Conservation (phyloP, 2,888 invertebrate genomes). For the Lithophane semibrunnea region DNA sequence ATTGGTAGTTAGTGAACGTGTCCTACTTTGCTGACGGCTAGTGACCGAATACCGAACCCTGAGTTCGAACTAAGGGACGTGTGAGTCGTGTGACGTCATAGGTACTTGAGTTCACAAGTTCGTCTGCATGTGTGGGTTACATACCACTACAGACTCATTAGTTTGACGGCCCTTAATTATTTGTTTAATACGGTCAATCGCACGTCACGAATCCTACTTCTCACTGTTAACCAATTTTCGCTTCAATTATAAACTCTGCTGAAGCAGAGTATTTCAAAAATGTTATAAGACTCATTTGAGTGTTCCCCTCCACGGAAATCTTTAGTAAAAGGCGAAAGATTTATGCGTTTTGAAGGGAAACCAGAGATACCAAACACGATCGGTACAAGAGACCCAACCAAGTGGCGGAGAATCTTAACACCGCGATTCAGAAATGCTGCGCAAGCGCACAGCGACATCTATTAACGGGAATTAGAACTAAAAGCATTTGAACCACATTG, state of each 20-base stretch:
- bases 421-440: neutral
- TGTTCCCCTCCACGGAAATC: constrained; percentile 93
- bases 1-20: too few relatives aligned
- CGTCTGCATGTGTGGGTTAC: too few relatives aligned
- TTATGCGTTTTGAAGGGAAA: constrained; percentile 92
- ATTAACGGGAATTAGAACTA: neutral
- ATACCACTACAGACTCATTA: too few relatives aligned
- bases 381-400: neutral
- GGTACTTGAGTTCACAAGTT: too few relatives aligned
- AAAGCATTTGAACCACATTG: neutral
- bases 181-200: neutral
- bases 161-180: neutral
- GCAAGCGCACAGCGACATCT: constrained; percentile 1
- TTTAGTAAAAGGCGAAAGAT: constrained; percentile 95
- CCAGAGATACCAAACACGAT: constrained; percentile 81
- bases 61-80: too few relatives aligned
- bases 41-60: too few relatives aligned
- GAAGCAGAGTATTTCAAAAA: constrained; percentile 4
- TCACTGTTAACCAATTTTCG: neutral
- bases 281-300: neutral
- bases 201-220: neutral
- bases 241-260: neutral
- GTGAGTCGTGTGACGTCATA: too few relatives aligned
- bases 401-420: neutral
- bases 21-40: too few relatives aligned